Evolutionary conservation across 2,113 vertebrate genomes (phyloP), one percentile per base, ranked within the genome.

Genomic region (Myxocyprinus asiaticus): DNA sequence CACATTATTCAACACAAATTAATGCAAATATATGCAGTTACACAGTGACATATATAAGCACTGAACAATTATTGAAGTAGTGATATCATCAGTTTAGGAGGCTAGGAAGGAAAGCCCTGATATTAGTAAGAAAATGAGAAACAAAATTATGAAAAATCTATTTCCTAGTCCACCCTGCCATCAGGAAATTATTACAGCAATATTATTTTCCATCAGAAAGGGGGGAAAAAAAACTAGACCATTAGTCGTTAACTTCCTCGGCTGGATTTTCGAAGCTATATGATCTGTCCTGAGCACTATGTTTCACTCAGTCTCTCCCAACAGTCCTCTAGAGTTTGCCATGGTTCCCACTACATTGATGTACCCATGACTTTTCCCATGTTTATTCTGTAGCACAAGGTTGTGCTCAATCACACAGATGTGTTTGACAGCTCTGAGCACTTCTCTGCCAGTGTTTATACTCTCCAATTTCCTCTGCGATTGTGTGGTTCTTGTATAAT

Each of bases 401-500:
- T 91, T 92, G 91, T 91, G 90, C 89, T 93, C 90, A 91, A 92
- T 93, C 90, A 93, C 86, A 86, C 81, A 82, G 84, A 86, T 87
- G 86, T 92, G 91, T 93, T 93, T 93, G 92, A 93, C 91, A 93
- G 86, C 85, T 89, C 71, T 81, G 90, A 91, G 91, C 88, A 85
- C 78, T 77, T 84, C 88, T 85, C 87, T 88, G 87, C 89, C 89
- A 90, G 86, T 91, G 91, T 93, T 91, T 92, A 92, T 89, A 80
- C 87, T 90, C 88, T 84, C 78, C 86, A 87, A 89, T 91, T 90
- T 94, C 90, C 79, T 85, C 78, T 58, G 67, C 59, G 65, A 80
- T 83, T 85, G 80, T 85, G 86, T 78, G 85, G 88, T 85, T 89
- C 89, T 91, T 84, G 85, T 85, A 87, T 90, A 91, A 92, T 91